phyloP scores from a whole-genome alignment of 1,140 invertebrate genomes.

The Stratiolaelaps scimitus region DNA sequence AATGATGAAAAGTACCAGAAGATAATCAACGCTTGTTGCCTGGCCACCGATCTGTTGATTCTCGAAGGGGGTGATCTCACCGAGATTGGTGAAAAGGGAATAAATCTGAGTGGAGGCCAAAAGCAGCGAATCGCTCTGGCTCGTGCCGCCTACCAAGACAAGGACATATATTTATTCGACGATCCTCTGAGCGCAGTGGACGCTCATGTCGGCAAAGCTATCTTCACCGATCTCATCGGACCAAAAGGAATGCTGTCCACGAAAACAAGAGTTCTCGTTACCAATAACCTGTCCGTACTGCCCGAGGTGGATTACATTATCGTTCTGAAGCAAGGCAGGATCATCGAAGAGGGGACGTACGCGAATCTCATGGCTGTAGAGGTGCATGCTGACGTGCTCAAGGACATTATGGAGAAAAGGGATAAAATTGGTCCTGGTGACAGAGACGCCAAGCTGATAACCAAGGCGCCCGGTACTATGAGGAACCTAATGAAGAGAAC shows the following conservation, averaged over 20 bases:
- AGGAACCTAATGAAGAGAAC: background rate
- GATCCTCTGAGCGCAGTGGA: conserved; percentile 39
- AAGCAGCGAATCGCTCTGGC: conserved; percentile 37
- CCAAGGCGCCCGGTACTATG: background rate
- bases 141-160: conserved; percentile 37
- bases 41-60: conserved; percentile 35
- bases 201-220: conserved; percentile 33
- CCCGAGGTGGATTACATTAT: conserved; percentile 43
- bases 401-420: conserved; percentile 31
- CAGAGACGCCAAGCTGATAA: background rate
- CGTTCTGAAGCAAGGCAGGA: conserved; percentile 40
- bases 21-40: conserved; percentile 39
- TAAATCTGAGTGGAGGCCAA: conserved; percentile 38
- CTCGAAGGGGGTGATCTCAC: conserved; percentile 41
- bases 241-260: conserved; percentile 38
- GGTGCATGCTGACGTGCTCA: background rate
- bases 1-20: conserved; percentile 37
- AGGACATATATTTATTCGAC: conserved; percentile 42
- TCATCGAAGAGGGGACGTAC: conserved; percentile 40
- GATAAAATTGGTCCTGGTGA: conserved; percentile 33
- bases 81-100: conserved; percentile 38
- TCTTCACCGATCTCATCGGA: conserved; percentile 44
- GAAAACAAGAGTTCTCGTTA: conserved; percentile 42
- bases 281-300: conserved; percentile 42
- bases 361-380: conserved; percentile 27